These are phyloP conservation scores for Andricus curvator DNA, from an alignment of 2,888 invertebrate genomes.

Conservation along the genomic window DNA sequence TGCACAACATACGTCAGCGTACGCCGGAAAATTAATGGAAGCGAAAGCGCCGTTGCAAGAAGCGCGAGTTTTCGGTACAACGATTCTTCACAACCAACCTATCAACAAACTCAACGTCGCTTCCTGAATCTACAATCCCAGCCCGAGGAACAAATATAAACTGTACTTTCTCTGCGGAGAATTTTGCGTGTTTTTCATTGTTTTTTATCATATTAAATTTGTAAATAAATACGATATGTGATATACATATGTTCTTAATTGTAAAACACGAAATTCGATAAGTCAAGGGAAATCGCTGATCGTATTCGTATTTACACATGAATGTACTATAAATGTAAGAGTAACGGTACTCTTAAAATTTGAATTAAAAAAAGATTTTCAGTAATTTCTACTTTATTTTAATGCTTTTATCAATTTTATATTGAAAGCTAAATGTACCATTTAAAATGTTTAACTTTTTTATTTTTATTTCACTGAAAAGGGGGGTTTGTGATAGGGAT, in stretches of 20 bases:
- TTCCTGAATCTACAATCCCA: conserved; percentile 62
- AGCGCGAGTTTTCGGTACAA: conserved; percentile 66
- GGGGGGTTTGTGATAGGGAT: no score
- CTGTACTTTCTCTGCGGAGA: background rate
- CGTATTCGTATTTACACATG: no score
- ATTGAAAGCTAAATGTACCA: no score
- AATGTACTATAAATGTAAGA: no score
- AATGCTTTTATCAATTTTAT: no score
- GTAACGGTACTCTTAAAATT: no score
- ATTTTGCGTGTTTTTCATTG: background rate
- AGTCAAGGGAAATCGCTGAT: background rate
- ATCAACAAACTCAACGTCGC: conserved; percentile 57
- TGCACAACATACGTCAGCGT: conserved; percentile 83
- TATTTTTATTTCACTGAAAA: no score
- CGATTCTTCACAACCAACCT: conserved; percentile 51
- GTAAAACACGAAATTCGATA: background rate
- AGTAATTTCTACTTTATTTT: no score
- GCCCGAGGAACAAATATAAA: conserved; percentile 66
- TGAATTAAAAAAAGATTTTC: no score
- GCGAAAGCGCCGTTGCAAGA: conserved; percentile 60
- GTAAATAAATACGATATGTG: conserved; percentile 35
- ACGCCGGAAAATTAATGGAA: conserved; percentile 76
- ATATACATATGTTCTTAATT: background rate
- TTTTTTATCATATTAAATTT: conserved; percentile 12
- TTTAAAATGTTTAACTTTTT: no score